phyloP scores from a whole-genome alignment of 2,113 vertebrate genomes.

The Pan paniscus region DNA sequence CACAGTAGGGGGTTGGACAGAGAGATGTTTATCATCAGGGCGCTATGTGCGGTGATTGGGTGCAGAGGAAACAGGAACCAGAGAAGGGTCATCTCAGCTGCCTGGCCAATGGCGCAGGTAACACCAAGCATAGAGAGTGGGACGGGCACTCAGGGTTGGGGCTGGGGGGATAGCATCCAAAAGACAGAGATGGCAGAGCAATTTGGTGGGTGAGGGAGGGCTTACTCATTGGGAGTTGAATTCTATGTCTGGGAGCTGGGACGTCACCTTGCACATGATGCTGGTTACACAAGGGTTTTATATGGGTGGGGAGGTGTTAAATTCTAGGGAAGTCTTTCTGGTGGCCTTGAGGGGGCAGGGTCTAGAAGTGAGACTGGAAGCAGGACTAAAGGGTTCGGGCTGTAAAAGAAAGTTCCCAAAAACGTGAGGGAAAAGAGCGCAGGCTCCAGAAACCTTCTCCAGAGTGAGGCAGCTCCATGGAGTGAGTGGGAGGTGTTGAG shows the following conservation, averaged over 20 bases:
- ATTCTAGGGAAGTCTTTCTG: not conserved
- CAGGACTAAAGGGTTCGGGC: not conserved
- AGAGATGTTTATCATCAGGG: not conserved
- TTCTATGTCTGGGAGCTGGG: not conserved
- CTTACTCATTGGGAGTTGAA: rapidly evolving
- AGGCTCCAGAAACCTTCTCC: not conserved
- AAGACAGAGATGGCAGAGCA: not conserved
- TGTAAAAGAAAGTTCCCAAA: not conserved
- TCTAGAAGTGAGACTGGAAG: not conserved
- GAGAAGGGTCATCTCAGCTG: rapidly evolving
- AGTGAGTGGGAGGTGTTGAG: too few species aligned
- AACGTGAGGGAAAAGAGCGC: not conserved
- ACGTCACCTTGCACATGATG: rapidly evolving
- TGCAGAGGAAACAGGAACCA: rapidly evolving
- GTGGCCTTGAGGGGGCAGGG: not conserved
- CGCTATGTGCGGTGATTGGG: not conserved
- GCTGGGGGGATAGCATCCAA: not conserved
- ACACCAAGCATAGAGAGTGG: too few species aligned
- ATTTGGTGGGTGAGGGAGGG: not conserved
- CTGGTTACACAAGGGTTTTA: not conserved
- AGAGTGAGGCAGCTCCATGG: not conserved
- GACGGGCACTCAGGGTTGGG: too few species aligned
- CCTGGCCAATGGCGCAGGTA: not conserved
- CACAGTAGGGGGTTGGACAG: rapidly evolving
- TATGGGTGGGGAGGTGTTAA: not conserved